Percentiles rank a stretch among this genome's conserved stretches.
These are phyloP conservation scores for Nemotelus pantherinus DNA, from an alignment of 2,888 invertebrate species.

Conservation along the genomic window DNA sequence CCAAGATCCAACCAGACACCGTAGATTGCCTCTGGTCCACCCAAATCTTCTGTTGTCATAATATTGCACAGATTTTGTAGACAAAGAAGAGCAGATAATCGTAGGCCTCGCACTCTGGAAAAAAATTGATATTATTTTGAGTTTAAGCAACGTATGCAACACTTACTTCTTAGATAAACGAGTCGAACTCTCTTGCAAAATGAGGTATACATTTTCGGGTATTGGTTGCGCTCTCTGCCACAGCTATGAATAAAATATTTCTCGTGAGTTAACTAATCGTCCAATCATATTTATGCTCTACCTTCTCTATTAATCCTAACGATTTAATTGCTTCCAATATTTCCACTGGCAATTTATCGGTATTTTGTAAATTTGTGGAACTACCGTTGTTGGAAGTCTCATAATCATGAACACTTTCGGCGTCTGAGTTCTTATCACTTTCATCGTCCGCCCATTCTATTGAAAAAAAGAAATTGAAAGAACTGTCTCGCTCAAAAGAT, in stretches of 20 bases:
- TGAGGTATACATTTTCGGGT: conserved; percentile 68
- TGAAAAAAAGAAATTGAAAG: not conserved
- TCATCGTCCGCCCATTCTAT: conserved; percentile 64
- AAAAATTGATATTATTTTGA: not conserved
- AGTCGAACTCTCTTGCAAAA: conserved; percentile 67
- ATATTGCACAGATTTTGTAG: conserved; percentile 75
- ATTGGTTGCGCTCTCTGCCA: conserved; percentile 62
- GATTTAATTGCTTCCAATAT: conserved; percentile 71
- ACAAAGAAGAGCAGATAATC: conserved; percentile 74
- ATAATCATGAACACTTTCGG: conserved; percentile 62
- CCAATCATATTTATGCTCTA: conserved; percentile 54
- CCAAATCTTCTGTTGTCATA: conserved; percentile 72
- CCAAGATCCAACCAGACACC: conserved; percentile 75
- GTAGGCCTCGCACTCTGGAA: conserved; percentile 68
- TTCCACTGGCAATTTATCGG: conserved; percentile 69
- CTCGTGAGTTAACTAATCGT: no score
- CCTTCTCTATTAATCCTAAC: conserved; percentile 70
- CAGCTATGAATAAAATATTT: conserved; percentile 51
- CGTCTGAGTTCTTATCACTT: conserved; percentile 65
- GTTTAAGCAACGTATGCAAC: not conserved
- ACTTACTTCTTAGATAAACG: conserved; percentile 67
- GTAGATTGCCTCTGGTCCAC: conserved; percentile 71
- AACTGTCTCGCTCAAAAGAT: not conserved
- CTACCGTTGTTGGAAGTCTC: conserved; percentile 53
- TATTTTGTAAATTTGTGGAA: conserved; percentile 55